Conservation (phyloP, 2,113 vertebrate species). For the Apteryx owenii region DNA sequence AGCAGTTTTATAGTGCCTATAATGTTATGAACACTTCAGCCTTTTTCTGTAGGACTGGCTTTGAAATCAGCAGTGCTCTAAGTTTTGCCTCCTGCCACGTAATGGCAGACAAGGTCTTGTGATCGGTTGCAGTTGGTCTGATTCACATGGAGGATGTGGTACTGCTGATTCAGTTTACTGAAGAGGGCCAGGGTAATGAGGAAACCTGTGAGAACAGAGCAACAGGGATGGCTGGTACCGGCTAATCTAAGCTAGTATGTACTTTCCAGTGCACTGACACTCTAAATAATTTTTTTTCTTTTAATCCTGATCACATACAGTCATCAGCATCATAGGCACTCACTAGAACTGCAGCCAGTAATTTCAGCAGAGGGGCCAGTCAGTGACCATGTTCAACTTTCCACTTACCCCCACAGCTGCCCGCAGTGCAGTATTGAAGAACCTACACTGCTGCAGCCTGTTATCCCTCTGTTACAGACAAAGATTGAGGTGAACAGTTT, state of each 20-base stretch:
- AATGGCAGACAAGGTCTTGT: neutral
- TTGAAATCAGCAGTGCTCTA: neutral
- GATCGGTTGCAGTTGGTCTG: neutral
- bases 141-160: neutral
- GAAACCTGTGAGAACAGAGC: neutral
- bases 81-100: neutral
- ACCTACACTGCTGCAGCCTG: neutral
- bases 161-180: slow-evolving; percentile 20
- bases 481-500: neutral
- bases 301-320: neutral
- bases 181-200: neutral
- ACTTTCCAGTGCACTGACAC: neutral
- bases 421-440: neutral
- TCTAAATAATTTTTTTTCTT: no score
- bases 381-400: neutral
- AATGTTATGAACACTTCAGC: neutral
- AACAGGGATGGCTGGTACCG: neutral
- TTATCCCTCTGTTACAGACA: neutral
- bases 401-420: neutral
- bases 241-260: neutral
- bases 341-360: neutral
- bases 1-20: neutral
- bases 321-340: neutral
- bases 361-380: neutral
- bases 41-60: neutral